Evolutionary conservation across 1,140 invertebrate species (phyloP).

Genomic region (Babylonia areolata): DNA sequence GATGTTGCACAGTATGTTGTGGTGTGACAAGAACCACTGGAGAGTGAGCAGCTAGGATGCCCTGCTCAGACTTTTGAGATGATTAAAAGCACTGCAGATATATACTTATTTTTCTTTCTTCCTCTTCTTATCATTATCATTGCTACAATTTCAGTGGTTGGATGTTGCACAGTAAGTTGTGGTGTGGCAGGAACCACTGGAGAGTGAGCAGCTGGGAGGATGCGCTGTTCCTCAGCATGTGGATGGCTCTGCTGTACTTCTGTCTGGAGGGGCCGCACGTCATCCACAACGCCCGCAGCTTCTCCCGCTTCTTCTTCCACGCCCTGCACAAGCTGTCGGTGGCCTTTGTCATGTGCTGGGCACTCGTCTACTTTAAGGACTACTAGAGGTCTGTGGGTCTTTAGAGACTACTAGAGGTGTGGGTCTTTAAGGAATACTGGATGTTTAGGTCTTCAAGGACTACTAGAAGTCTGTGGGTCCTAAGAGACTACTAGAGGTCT

Average conservation of each 20-base stretch:
- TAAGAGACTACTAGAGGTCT: too few species aligned
- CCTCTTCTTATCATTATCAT: too few species aligned
- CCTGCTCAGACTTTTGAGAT: too few species aligned
- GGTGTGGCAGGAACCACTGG: constrained; percentile 56
- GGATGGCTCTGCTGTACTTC: constrained; percentile 55
- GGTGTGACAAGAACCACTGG: not conserved
- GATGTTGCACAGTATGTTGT: not conserved
- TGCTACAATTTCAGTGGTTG: too few species aligned
- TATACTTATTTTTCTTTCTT: too few species aligned
- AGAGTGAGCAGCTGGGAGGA: constrained; percentile 60
- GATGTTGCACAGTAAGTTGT: not conserved
- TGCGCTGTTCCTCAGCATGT: constrained; percentile 56
- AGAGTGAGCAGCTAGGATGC: not conserved
- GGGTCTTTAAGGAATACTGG: too few species aligned
- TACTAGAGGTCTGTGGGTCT: not conserved
- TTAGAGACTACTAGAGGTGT: too few species aligned
- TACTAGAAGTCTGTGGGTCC: too few species aligned
- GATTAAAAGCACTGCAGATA: too few species aligned
- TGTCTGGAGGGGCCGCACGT: constrained; percentile 61
- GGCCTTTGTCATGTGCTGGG: constrained; percentile 60
- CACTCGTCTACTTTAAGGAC: constrained; percentile 61
- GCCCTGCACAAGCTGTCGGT: constrained; percentile 61
- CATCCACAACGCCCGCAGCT: constrained; percentile 55
- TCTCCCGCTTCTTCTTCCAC: constrained; percentile 62
- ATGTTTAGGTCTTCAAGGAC: too few species aligned